phyloP scores from a whole-genome alignment of 2,797 vertebrate species.

The Aselliscus stoliczkanus region DNA sequence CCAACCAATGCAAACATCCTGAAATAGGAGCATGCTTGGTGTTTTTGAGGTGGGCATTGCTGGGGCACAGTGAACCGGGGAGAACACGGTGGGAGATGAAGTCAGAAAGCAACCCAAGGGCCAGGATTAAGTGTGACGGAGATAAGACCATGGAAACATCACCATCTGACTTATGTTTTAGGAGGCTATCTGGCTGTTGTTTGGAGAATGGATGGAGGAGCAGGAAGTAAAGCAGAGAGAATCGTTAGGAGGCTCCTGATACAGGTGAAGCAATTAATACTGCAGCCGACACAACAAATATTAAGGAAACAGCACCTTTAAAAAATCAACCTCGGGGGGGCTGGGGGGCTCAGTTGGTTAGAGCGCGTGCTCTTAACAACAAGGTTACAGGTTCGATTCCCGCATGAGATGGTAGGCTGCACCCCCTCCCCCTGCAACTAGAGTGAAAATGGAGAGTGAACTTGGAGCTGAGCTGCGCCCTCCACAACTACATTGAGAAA shows the following conservation, averaged over 20 bases:
- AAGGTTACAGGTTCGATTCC: too few species aligned
- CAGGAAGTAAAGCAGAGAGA: not conserved
- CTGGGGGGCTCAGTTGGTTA: too few species aligned
- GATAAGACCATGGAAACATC: not conserved
- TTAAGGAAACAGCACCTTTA: not conserved
- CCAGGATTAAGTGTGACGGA: not conserved
- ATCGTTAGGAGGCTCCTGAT: not conserved
- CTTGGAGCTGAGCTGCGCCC: too few species aligned
- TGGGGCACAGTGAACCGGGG: not conserved
- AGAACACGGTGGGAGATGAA: accelerated
- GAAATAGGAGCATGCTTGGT: not conserved
- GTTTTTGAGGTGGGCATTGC: not conserved
- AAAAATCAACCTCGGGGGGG: too few species aligned
- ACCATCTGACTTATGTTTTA: not conserved
- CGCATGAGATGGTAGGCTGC: too few species aligned
- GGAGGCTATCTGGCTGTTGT: not conserved
- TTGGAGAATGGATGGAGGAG: not conserved
- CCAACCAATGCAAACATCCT: not conserved
- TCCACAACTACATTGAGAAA: too few species aligned
- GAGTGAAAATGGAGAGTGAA: too few species aligned
- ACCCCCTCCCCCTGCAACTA: too few species aligned
- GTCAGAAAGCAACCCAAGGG: not conserved
- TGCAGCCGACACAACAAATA: not conserved
- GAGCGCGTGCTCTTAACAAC: too few species aligned
- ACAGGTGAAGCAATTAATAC: not conserved